Percentiles rank a stretch among this genome's conserved stretches.
Conservation (phyloP, 2,113 vertebrate genomes). For the Myxocyprinus asiaticus region DNA sequence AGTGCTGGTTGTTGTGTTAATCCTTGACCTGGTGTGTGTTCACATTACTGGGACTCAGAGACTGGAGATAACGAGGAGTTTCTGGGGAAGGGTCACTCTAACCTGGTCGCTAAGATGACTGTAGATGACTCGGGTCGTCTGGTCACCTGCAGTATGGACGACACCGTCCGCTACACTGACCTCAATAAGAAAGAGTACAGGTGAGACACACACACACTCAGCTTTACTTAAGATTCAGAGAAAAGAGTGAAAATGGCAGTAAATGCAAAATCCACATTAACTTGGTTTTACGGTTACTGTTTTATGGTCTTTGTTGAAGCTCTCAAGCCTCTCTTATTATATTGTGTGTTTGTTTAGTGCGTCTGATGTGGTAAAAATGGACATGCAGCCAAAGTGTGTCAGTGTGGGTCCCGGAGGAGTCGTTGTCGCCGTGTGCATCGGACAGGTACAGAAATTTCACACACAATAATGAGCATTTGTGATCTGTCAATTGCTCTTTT, state of each 20-base stretch:
- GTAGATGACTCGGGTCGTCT: constrained; percentile 78
- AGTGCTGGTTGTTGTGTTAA: neutral
- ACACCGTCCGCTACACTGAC: constrained; percentile 87
- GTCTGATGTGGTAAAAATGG: constrained; percentile 89
- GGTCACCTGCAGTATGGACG: constrained; percentile 95
- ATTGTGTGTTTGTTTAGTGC: constrained; percentile 70
- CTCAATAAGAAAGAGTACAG: constrained; percentile 86
- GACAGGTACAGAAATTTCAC: constrained; percentile 75
- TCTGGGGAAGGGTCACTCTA: constrained; percentile 90
- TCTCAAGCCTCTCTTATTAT: neutral
- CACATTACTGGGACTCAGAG: constrained; percentile 95
- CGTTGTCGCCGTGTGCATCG: constrained; percentile 85
- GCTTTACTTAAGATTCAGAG: no score
- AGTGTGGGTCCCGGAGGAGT: constrained; percentile 82
- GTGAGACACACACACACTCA: constrained; percentile 61
- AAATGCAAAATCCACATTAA: no score
- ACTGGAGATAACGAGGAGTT: constrained; percentile 87
- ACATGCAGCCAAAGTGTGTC: constrained; percentile 88
- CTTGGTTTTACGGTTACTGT: no score
- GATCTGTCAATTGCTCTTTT: no score
- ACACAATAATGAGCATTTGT: neutral
- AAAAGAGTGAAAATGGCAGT: no score
- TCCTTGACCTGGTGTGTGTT: constrained; percentile 7
- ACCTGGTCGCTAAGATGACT: constrained; percentile 87
- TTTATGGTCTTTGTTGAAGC: neutral